These are phyloP conservation scores for Eidolon dupreanum DNA, from an alignment of 2,797 vertebrate species.

Conservation along the genomic window DNA sequence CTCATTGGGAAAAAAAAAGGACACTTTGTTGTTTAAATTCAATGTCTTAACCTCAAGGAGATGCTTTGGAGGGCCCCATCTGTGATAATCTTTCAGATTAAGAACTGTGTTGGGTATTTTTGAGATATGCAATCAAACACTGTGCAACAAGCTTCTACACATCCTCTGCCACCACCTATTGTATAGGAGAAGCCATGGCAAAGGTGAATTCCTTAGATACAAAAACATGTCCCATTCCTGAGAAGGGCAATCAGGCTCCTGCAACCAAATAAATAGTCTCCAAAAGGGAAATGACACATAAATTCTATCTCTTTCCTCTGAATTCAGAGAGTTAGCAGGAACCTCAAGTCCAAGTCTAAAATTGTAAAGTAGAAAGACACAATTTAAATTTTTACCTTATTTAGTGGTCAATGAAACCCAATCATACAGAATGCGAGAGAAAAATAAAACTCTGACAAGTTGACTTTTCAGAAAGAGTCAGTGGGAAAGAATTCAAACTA, in stretches of 20 bases:
- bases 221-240: neutral
- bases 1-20: neutral
- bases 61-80: neutral
- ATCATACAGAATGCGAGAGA: neutral
- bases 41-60: neutral
- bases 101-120: neutral
- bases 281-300: neutral
- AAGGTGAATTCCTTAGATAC: neutral
- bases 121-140: neutral
- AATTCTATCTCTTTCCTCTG: neutral
- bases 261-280: neutral
- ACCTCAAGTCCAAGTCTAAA: neutral
- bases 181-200: neutral
- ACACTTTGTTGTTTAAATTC: neutral
- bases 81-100: neutral
- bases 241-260: neutral
- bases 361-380: neutral
- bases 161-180: neutral
- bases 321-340: neutral
- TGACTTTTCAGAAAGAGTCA: neutral
- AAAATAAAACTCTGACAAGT: neutral
- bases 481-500: neutral
- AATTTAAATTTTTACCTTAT: neutral
- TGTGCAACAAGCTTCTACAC: neutral
- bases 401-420: neutral